phyloP scores from a whole-genome alignment of 92 coral and sea anemone species.

The Zoanthus solanderi region DNA sequence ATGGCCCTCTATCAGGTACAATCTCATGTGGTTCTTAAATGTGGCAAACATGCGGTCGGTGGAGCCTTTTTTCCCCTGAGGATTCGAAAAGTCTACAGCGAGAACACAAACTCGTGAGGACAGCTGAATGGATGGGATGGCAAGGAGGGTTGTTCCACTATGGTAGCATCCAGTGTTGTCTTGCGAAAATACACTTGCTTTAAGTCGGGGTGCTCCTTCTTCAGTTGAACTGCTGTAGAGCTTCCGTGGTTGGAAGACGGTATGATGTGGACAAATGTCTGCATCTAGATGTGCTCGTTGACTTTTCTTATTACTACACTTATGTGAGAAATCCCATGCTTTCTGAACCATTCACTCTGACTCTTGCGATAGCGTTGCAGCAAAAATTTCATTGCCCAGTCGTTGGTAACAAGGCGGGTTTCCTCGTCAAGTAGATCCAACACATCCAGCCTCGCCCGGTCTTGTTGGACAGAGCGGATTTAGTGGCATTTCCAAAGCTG shows the following conservation, averaged over 20 bases:
- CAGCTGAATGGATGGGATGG: slow-evolving; percentile 4
- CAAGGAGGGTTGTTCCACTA: not conserved
- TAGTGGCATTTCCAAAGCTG: slow-evolving; percentile 40
- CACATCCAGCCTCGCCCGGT: slow-evolving; percentile 25
- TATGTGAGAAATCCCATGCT: slow-evolving; percentile 34
- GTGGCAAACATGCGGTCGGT: not conserved
- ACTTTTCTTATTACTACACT: slow-evolving; percentile 5
- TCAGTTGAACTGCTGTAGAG: slow-evolving; percentile 22
- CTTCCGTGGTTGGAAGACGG: slow-evolving; percentile 22
- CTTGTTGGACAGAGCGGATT: slow-evolving; percentile 36
- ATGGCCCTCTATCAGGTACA: not conserved
- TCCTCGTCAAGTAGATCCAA: not conserved
- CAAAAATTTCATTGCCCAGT: slow-evolving; percentile 35
- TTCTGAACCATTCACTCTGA: slow-evolving; percentile 32
- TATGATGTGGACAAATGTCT: slow-evolving; percentile 20
- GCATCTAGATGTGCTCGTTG: not conserved
- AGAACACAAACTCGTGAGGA: not conserved
- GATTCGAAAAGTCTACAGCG: slow-evolving; percentile 8
- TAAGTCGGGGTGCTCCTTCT: slow-evolving; percentile 17
- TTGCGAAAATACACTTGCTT: slow-evolving; percentile 1
- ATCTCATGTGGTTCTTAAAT: not conserved
- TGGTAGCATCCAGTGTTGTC: slow-evolving; percentile 24
- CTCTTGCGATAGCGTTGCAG: slow-evolving; percentile 28
- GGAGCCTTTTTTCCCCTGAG: slow-evolving; percentile 4
- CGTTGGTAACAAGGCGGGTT: not conserved